Evolutionary conservation across 2,888 invertebrate genomes (phyloP), one percentile per base, ranked within the genome.

Genomic region (Melitaea athalia): DNA sequence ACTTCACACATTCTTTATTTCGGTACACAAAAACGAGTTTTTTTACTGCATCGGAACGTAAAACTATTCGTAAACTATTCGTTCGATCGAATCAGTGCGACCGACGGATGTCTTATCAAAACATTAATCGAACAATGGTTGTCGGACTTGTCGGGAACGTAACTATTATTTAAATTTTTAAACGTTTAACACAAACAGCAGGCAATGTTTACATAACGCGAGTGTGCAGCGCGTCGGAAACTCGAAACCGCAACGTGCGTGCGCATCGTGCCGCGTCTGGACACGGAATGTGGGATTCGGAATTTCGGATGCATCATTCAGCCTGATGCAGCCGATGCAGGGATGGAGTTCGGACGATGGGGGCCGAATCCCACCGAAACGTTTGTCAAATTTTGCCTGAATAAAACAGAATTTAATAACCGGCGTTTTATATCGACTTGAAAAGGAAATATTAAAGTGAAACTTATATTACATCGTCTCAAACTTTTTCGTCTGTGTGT

Each of bases 211-310:
- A 72, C 70, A 70, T 53, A 69, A 70, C 59, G 43, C 38, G 45
- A 5, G 52, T 65, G 52, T 45, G 38, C 15, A n/a, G 49, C 52
- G 55, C 38, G 47, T 24, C 24, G 59, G 55, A 62, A 33, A 71
- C 67, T 24, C 24, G 59, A 55, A 62, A 33, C 72, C 67, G 71
- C 66, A 69, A 12, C 68, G 69, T 78, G 78, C 82, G 81, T 80
- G 80, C 82, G 80, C 79, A 79, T 50, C 8, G 55, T 43, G 14
- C 65, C 70, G 66, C 70, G 65, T 68, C 78, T 76, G 70, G 69
- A 63, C 66, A 66, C 76, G 61, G 76, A 78, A 72, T 83, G 80
- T 66, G n/a, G n/a, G n/a, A n/a, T n/a, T n/a, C n/a, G n/a, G n/a
- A n/a, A n/a, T n/a, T n/a, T n/a, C n/a, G n/a, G n/a, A n/a, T n/a